These are phyloP conservation scores for Bellardia bayeri DNA, from an alignment of 2,888 invertebrate species.

Conservation along the genomic window DNA sequence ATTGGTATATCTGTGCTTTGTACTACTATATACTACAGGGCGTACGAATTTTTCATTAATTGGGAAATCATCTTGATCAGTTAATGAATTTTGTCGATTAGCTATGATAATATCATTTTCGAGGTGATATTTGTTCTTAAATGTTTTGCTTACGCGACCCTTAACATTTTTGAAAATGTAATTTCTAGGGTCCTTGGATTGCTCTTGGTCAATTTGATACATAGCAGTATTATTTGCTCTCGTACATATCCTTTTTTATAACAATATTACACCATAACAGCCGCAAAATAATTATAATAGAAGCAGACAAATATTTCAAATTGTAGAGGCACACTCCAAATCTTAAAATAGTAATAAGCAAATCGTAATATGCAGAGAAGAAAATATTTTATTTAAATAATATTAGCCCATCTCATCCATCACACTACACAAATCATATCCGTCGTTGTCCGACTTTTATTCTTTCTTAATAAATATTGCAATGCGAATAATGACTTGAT, in stretches of 20 bases:
- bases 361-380: slow-evolving; percentile 13
- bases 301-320: slow-evolving; percentile 41
- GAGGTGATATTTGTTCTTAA: not conserved
- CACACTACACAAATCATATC: not conserved
- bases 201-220: slow-evolving; percentile 44
- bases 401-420: slow-evolving; percentile 34
- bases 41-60: slow-evolving; percentile 76
- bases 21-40: slow-evolving; percentile 29
- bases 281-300: slow-evolving; percentile 23
- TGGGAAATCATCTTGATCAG: slow-evolving; percentile 69
- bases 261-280: slow-evolving; percentile 12
- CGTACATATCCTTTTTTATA: not conserved
- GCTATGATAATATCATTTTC: slow-evolving; percentile 38
- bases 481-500: not conserved
- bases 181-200: slow-evolving; percentile 3
- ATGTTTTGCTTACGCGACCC: not conserved
- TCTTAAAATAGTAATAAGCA: slow-evolving; percentile 63
- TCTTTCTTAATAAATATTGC: not conserved
- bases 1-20: not conserved
- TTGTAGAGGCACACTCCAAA: slow-evolving; percentile 35
- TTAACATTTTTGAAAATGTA: slow-evolving; percentile 28
- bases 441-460: not conserved
- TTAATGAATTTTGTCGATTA: slow-evolving; percentile 77
- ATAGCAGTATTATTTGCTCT: slow-evolving; percentile 23
- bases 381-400: slow-evolving; percentile 18